These are phyloP conservation scores for Drosophila crucigera DNA, from an alignment of 2,888 invertebrate species.

Conservation along the genomic window DNA sequence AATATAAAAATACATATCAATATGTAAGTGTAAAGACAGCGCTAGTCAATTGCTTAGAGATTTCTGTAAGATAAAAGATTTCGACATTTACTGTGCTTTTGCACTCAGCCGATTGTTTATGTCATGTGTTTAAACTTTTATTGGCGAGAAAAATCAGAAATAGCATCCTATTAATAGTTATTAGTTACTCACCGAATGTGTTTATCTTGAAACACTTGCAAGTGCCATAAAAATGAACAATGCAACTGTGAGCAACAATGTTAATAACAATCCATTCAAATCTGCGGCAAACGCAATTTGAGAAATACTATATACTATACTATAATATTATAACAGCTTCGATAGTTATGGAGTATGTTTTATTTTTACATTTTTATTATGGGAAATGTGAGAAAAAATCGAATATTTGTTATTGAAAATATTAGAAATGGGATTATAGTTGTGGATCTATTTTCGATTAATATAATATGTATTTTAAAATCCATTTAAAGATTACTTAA, in stretches of 20 bases:
- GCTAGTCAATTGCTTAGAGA: constrained; percentile 18
- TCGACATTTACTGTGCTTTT: neutral
- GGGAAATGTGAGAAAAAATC: neutral
- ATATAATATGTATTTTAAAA: neutral
- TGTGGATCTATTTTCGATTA: neutral
- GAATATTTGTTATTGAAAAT: neutral
- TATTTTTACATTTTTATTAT: neutral
- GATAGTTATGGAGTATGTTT: neutral
- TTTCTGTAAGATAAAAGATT: neutral
- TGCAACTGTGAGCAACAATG: constrained; percentile 6
- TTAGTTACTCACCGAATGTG: neutral
- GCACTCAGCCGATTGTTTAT: constrained; percentile 9
- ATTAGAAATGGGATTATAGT: neutral
- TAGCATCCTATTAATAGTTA: constrained; percentile 8
- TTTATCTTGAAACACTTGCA: neutral
- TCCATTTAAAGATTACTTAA: neutral
- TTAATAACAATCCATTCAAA: constrained; percentile 1
- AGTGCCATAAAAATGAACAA: neutral
- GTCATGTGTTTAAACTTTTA: neutral
- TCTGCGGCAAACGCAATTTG: neutral
- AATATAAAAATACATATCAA: constrained; percentile 33
- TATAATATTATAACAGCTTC: neutral
- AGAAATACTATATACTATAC: too few species aligned
- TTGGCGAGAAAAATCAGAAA: constrained; percentile 9
- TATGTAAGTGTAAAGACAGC: constrained; percentile 31